Percentiles rank a stretch among this genome's conserved stretches.
Conservation (phyloP, 1,140 invertebrate genomes). For the Scaptomyza pallida region DNA sequence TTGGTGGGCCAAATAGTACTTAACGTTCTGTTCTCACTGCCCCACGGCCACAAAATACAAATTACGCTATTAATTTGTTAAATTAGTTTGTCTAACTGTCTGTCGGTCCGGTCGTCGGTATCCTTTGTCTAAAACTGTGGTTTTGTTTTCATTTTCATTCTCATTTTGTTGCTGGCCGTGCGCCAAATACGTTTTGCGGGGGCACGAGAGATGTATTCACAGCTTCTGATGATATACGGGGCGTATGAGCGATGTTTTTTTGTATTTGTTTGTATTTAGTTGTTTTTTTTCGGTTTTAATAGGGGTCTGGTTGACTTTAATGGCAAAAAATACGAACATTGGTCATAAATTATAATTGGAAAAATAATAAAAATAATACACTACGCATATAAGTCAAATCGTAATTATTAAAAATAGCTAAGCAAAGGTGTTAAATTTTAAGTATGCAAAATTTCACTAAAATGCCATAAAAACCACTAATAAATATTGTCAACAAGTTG, state of each 20-base stretch:
- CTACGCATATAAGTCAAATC: background rate
- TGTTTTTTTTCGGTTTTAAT: conserved; percentile 47
- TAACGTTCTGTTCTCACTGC: conserved; percentile 9
- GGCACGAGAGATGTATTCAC: conserved; percentile 35
- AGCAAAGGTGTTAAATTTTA: conserved; percentile 8
- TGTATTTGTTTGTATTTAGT: conserved; percentile 47
- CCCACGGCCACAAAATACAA: conserved; percentile 55
- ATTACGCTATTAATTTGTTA: conserved; percentile 76
- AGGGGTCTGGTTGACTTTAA: conserved; percentile 45
- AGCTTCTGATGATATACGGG: conserved; percentile 43
- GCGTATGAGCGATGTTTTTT: conserved; percentile 49
- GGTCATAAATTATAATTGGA: conserved; percentile 55
- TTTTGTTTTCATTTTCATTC: conserved; percentile 42
- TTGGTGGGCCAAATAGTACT: conserved; percentile 33
- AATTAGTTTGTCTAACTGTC: conserved; percentile 59
- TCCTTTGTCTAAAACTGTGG: conserved; percentile 74
- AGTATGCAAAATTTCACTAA: no score
- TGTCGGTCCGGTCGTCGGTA: conserved; percentile 36
- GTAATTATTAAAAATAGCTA: conserved; percentile 5
- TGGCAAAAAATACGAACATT: conserved; percentile 23
- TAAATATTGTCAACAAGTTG: conserved; percentile 16
- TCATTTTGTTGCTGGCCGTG: conserved; percentile 59
- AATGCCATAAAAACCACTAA: no score
- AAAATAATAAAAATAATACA: conserved; percentile 15
- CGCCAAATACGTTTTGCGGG: conserved; percentile 52